Conservation (phyloP, 2,113 vertebrate species). For the Eulemur rufifrons region DNA sequence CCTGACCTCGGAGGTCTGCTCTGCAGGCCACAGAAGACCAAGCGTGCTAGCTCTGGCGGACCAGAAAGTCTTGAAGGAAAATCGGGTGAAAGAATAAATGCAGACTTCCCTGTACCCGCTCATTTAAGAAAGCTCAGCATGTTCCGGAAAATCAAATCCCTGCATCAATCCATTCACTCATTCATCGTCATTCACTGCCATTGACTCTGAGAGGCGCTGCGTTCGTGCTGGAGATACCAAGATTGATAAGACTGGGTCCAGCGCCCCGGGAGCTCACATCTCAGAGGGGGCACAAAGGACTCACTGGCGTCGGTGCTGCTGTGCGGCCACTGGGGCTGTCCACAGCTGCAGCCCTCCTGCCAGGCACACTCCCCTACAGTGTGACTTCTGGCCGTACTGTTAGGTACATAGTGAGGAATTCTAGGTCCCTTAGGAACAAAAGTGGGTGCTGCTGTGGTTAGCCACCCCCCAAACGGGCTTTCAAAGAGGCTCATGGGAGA, state of each 20-base stretch:
- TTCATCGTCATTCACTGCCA: not conserved
- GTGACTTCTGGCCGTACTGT: not conserved
- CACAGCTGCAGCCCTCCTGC: not conserved
- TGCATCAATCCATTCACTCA: not conserved
- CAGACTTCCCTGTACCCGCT: not conserved
- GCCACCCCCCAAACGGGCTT: too few species aligned
- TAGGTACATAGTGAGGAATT: too few species aligned
- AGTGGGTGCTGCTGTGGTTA: too few species aligned
- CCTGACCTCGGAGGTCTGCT: accelerated
- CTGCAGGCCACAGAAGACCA: not conserved
- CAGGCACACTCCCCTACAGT: not conserved
- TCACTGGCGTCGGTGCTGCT: not conserved
- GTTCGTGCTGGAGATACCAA: not conserved
- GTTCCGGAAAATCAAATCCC: not conserved
- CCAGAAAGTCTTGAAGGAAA: not conserved
- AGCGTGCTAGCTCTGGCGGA: not conserved
- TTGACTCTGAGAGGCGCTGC: not conserved
- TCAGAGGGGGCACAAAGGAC: not conserved
- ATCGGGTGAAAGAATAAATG: not conserved
- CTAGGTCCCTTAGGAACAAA: too few species aligned
- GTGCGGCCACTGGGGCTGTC: not conserved
- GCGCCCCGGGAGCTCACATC: accelerated
- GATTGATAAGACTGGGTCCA: not conserved
- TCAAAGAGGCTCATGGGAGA: too few species aligned
- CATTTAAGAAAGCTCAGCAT: not conserved